phyloP scores from a whole-genome alignment of 2,113 vertebrate genomes.

The Dolichotis patagonum region DNA sequence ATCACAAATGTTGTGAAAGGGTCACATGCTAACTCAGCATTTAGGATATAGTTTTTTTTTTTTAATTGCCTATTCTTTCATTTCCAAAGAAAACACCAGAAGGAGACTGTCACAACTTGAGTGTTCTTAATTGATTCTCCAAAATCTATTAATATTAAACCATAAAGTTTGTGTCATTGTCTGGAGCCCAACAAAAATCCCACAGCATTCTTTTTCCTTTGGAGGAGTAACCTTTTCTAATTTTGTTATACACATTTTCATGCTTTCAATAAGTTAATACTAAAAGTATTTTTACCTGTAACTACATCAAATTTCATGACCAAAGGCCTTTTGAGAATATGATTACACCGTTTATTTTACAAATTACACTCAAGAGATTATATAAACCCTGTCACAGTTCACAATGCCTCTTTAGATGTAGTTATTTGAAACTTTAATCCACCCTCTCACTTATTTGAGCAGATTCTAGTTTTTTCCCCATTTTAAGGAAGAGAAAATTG shows the following conservation, averaged over 20 bases:
- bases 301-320: slow-evolving; percentile 49
- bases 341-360: slow-evolving; percentile 48
- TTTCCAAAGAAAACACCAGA: slow-evolving; percentile 53
- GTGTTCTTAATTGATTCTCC: neutral
- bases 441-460: neutral
- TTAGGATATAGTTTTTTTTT: neutral
- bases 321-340: neutral
- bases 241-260: neutral
- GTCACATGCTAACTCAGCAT: slow-evolving; percentile 52
- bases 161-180: neutral
- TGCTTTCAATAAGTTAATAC: neutral
- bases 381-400: slow-evolving; percentile 2
- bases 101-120: neutral
- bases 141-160: neutral
- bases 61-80: neutral
- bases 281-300: slow-evolving; percentile 32
- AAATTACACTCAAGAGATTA: slow-evolving; percentile 16
- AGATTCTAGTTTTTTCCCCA: neutral
- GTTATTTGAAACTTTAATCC: neutral
- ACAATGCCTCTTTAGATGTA: slow-evolving; percentile 29
- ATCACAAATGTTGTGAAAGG: slow-evolving; percentile 67
- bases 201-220: slow-evolving; percentile 24
- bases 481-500: slow-evolving; percentile 25
- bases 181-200: neutral
- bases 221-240: neutral